Evolutionary conservation across 2,113 vertebrate species (phyloP), one percentile per base, ranked within the genome.

Genomic region (Phyllopteryx taeniolatus): DNA sequence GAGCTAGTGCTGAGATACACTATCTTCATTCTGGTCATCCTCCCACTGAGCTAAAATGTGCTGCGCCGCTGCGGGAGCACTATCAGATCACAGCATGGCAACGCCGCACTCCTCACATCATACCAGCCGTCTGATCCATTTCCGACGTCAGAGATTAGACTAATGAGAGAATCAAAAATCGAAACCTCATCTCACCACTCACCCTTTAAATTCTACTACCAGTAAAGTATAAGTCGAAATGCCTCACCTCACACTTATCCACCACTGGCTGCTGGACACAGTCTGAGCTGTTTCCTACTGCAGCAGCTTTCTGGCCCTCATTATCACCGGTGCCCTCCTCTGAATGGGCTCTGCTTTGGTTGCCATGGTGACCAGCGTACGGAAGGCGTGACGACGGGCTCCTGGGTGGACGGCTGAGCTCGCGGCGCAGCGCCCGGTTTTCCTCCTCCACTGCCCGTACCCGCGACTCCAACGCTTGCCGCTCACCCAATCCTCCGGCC

Each of bases 211-310:
- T 22, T 54, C 53, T 17, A 13, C 56, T 13, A 33, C 9, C 11
- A 57, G 56, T 13, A 1, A 59, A 20, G 5, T 14, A 59, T 12
- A 19, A 20, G 62, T 22, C 5, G 19, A 22, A 44, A 51, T 1
- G 11, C 67, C 88, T 92, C 91, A 99, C 98, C 96, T 99, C 97
- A 2, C 98, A 99, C 83, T 99, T 99, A 76, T 99, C 96, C 91
- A 99, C 98, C 0, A 88, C 94, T 0, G 96, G 96, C 67, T 96
- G 95, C 87, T 95, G 96, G 53, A 94, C 93, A 3, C 98, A 99
- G 85, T 99, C 96, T 0, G 96, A 98, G 87, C 92, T 92, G 91
- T 99, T 99, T 22, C 94, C 94, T 0, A 92, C 91, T 68, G 94
- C 89, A 66, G 93, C 94, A 0, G 94, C 93, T 3, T 94, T 95